Base-by-base conservation (phyloP, 2,888 invertebrate genomes). In the Halocaridina rubra region DNA sequence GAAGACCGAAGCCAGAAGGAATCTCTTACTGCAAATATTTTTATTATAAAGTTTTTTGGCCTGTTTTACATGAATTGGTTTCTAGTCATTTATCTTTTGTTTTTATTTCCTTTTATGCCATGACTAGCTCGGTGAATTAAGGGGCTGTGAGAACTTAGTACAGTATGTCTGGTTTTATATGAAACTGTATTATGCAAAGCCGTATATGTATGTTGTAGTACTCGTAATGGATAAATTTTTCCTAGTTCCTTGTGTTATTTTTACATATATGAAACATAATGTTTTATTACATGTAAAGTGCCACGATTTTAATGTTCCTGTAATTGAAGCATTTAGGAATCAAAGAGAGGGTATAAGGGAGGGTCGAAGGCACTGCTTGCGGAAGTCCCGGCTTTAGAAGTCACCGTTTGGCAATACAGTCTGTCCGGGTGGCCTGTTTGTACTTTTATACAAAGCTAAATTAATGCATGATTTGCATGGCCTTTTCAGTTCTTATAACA, bases 221-320 rank as follows among this genome's bases (percentile, higher is more conserved):
- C 80, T 86, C 76, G 85, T 85, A 80, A 84, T 79, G 84, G 84
- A 84, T 71, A 84, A 79, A 84, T 84, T 85, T 80, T 80, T 80
- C 80, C 81, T 86, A 86, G 85, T 86, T 86, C 81, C 85, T 86
- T 81, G 80, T 86, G 81, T 86, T 86, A 81, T 86, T 86, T 81
- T 81, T 86, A 86, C 81, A 86, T 86, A 86, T 86, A 86, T 78
- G 77, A 86, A 86, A 81, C 80, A 76, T 77, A 77, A 64, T 86
- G 85, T 86, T 86, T 86, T 81, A 86, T 81, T 81, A 81, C 80
- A 81, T 86, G 85, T 86, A 86, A 86, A 86, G 81, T 81, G 85
- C 85, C 81, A 81, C 81, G 77, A 86, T 81, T 81, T 81, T 81
- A 78, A 81, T 81, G 80, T 81, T 86, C 81, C 81, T 86, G 80